A percentile compares a stretch with the other conserved stretches of the same genome.
Evolutionary conservation across 2,888 invertebrate species (phyloP).

Genomic region (Drosophila melanosoma): DNA sequence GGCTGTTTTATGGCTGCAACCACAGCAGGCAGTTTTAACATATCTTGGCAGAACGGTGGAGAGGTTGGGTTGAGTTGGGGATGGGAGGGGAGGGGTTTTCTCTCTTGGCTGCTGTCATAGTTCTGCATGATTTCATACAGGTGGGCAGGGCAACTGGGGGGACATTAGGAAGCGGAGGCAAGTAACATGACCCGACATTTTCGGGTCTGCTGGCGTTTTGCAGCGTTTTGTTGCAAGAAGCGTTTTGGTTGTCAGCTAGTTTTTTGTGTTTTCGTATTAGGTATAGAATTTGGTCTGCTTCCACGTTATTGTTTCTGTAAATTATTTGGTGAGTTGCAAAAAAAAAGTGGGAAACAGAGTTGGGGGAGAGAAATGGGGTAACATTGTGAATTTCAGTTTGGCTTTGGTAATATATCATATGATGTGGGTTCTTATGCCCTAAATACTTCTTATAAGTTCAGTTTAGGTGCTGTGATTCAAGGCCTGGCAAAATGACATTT

Average conservation of each 20-base stretch:
- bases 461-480: constrained; percentile 40
- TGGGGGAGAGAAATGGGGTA: background rate
- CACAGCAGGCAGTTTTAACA: constrained; percentile 66
- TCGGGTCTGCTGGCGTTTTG: constrained; percentile 43
- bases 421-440: constrained; percentile 26
- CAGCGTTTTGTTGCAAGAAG: constrained; percentile 71
- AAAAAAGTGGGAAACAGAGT: constrained; percentile 10
- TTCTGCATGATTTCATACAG: constrained; percentile 74
- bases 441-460: constrained; percentile 49
- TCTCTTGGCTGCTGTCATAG: constrained; percentile 63
- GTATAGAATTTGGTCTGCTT: constrained; percentile 42
- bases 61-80: background rate
- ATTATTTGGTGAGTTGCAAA: constrained; percentile 39
- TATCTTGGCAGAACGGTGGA: constrained; percentile 3
- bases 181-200: constrained; percentile 66
- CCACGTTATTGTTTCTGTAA: constrained; percentile 54
- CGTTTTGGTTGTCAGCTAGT: constrained; percentile 77
- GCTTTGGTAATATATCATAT: constrained; percentile 61
- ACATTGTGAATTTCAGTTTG: constrained; percentile 57
- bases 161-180: constrained; percentile 13
- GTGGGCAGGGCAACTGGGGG: constrained; percentile 29
- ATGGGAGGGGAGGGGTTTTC: background rate
- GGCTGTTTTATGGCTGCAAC: constrained; percentile 76
- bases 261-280: constrained; percentile 40
- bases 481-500: background rate